A percentile compares a stretch with the other conserved stretches of the same genome.
phyloP scores from a whole-genome alignment of 1,140 invertebrate species.

The Eumaeus atala region DNA sequence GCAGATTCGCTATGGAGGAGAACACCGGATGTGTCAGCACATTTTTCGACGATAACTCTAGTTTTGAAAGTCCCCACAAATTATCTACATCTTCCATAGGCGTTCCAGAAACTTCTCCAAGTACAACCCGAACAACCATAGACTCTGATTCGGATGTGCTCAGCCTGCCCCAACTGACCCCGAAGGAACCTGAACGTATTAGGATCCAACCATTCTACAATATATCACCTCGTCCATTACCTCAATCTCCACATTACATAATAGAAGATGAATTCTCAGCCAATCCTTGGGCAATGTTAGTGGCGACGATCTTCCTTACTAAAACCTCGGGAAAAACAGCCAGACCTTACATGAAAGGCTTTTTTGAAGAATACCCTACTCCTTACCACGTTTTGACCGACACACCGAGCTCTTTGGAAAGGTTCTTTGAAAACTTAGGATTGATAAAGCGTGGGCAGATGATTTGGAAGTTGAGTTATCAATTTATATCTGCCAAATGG shows the following conservation, averaged over 20 bases:
- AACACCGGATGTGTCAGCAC: conserved; percentile 41
- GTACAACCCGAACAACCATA: conserved; percentile 39
- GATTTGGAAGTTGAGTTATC: conserved; percentile 74
- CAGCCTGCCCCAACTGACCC: conserved; percentile 52
- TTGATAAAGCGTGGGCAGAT: conserved; percentile 65
- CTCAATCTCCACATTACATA: conserved; percentile 71
- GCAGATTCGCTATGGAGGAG: conserved; percentile 32
- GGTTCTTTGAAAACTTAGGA: conserved; percentile 70
- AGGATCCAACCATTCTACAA: conserved; percentile 54
- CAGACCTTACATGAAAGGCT: conserved; percentile 64
- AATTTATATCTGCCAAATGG: conserved; percentile 75
- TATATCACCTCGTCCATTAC: conserved; percentile 58
- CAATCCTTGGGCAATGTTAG: conserved; percentile 74
- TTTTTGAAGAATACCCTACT: conserved; percentile 68
- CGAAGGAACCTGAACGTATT: conserved; percentile 51
- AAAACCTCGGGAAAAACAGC: conserved; percentile 71
- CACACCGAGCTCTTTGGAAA: conserved; percentile 54
- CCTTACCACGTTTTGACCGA: conserved; percentile 65
- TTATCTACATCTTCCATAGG: conserved; percentile 18
- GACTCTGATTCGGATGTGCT: conserved; percentile 43
- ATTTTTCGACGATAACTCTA: conserved; percentile 37
- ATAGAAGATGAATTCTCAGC: conserved; percentile 72
- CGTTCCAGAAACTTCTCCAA: conserved; percentile 33
- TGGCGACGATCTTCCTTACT: conserved; percentile 74
- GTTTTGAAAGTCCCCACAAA: conserved; percentile 3